Percentiles rank a stretch among this genome's conserved stretches.
phyloP scores from a whole-genome alignment of 1,140 invertebrate species.

The Bombus confusus region DNA sequence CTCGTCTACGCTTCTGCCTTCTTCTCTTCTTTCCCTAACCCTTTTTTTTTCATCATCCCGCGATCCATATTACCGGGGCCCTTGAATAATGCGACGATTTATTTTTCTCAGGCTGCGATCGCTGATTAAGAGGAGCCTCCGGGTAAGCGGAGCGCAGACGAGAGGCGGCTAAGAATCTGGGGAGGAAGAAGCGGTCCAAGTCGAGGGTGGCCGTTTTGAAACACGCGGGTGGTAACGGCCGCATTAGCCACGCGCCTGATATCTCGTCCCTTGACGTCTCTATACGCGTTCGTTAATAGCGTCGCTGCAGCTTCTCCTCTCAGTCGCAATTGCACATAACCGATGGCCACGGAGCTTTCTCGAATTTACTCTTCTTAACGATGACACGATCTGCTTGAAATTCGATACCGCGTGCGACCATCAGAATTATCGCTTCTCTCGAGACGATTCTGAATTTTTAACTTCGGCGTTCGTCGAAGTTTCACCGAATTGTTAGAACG shows the following conservation, averaged over 20 bases:
- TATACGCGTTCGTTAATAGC: not conserved
- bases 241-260: constrained; percentile 45
- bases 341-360: too few species aligned
- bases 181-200: not conserved
- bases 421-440: not conserved
- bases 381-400: too few species aligned
- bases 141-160: constrained; percentile 12
- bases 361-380: too few species aligned
- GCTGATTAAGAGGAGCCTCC: constrained; percentile 69
- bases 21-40: constrained; percentile 7
- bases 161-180: not conserved
- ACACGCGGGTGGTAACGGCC: constrained; percentile 46
- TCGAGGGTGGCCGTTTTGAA: constrained; percentile 43
- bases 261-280: constrained; percentile 11
- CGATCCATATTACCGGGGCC: constrained; percentile 71
- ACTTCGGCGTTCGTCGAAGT: not conserved
- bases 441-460: not conserved
- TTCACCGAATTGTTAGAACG: not conserved
- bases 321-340: too few species aligned
- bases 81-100: constrained; percentile 76
- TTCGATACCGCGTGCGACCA: too few species aligned
- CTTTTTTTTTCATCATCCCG: constrained; percentile 66
- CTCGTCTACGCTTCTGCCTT: constrained; percentile 12
- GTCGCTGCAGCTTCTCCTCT: too few species aligned
- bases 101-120: constrained; percentile 73